Base-by-base conservation (phyloP, 1,140 invertebrate species). In the Diorhabda sublineata region DNA sequence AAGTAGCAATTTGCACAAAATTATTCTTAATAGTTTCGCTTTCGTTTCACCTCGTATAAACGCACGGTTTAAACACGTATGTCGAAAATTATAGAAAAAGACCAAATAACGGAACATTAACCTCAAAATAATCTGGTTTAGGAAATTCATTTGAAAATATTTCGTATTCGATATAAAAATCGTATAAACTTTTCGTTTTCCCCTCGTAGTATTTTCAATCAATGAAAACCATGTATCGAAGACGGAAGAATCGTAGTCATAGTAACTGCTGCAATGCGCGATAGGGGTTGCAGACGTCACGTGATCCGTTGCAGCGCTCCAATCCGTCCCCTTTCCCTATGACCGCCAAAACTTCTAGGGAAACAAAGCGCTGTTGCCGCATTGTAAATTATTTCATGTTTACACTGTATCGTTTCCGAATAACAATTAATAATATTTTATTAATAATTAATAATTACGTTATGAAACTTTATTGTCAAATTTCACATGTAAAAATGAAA, bases 261-360 rank as follows among this genome's bases (percentile, higher is more conserved):
- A 68, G 66, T 45, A 69, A 72, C 71, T 72, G 71, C 71, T 72
- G 71, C 68, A 45, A 52, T 64, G 65, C 65, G 65, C 65, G 65
- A 41, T 67, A 62, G 64, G 65, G 68, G 67, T 66, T 72, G 71
- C 71, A 72, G 71, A 72, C 71, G 65, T 26, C 68, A 68, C 69
- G 67, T 68, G 69, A 67, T 58, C 58, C 57, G 45, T 43, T 68
- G 67, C 62, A 68, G 68, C 71, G 60, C 8, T 58, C 43, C 44
- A 9, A 9, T 42, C 65, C 58, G 41, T n/a, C 47, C 58, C 68
- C 66, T 64, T 60, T 26, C 45, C 65, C 65, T 43, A 42, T 67
- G 65, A 67, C 65, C 65, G 65, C 58, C 58, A 67, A 67, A 67
- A 60, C 44, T 58, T 45, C 63, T 7, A 57, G 11, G 63, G 61